Conservation (phyloP, 2,113 vertebrate genomes). For the Pungitius pungitius region DNA sequence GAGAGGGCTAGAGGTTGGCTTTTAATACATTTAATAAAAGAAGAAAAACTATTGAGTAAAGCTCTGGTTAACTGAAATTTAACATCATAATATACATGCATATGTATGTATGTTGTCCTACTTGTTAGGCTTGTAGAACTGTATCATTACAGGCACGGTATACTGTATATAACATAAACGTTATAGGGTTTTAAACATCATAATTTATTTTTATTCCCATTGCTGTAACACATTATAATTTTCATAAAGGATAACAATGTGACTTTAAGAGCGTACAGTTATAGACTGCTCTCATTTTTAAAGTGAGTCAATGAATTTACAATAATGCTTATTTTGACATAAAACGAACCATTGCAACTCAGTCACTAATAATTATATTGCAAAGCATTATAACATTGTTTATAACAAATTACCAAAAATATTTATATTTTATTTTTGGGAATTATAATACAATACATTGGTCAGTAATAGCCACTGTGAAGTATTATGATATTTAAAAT, state of each 20-base stretch:
- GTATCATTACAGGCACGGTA: neutral
- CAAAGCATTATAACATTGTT: no score
- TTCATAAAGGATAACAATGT: neutral
- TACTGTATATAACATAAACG: neutral
- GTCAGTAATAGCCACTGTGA: neutral
- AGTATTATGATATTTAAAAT: neutral
- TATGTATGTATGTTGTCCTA: neutral
- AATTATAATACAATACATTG: neutral
- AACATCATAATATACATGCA: neutral
- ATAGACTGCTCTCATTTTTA: neutral
- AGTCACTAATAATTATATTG: neutral
- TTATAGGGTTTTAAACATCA: neutral
- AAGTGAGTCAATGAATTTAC: neutral
- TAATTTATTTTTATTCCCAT: neutral
- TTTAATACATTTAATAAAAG: neutral
- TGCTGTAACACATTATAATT: neutral
- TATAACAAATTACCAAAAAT: neutral
- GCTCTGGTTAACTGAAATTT: neutral
- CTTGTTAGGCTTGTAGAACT: neutral
- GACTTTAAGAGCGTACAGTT: neutral
- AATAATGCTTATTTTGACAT: neutral
- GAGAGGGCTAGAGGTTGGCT: slow-evolving; percentile 35
- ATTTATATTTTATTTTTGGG: neutral
- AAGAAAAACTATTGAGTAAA: slow-evolving; percentile 3
- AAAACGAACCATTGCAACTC: neutral